Conservation (phyloP, 2,888 invertebrate genomes). For the Phengaris alcon region DNA sequence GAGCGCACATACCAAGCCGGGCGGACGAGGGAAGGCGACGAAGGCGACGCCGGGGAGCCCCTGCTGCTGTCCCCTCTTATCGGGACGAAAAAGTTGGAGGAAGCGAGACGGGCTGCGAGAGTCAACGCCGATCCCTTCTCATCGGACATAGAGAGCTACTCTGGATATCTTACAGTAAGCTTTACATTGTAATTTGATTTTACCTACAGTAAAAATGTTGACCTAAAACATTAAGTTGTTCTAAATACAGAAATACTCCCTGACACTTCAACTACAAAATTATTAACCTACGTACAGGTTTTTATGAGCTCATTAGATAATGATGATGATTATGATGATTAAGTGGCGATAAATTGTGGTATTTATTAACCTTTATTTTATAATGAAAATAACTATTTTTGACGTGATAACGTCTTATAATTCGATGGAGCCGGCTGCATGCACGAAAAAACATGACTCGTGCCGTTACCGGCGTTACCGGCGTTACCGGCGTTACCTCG, state of each 20-base stretch:
- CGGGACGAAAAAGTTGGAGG: constrained; percentile 70
- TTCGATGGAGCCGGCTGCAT: no score
- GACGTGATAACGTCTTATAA: no score
- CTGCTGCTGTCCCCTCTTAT: constrained; percentile 78
- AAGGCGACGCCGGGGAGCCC: constrained; percentile 69
- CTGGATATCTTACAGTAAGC: constrained; percentile 70
- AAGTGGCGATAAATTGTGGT: no score
- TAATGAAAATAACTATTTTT: no score
- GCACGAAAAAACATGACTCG: no score
- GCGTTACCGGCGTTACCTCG: no score
- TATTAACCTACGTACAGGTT: not conserved
- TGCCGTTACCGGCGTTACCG: no score
- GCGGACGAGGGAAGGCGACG: constrained; percentile 48
- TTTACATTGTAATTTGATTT: not conserved
- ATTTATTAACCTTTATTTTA: no score
- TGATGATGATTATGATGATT: no score
- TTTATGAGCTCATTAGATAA: not conserved
- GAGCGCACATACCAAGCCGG: constrained; percentile 60
- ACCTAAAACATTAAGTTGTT: no score
- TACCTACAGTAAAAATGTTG: not conserved
- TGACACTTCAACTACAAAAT: no score
- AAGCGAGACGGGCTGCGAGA: constrained; percentile 68
- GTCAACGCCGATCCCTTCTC: constrained; percentile 63
- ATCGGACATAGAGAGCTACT: constrained; percentile 72
- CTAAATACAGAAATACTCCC: no score